Base-by-base conservation (phyloP, 2,113 vertebrate genomes). In the Oncorhynchus kisutch region DNA sequence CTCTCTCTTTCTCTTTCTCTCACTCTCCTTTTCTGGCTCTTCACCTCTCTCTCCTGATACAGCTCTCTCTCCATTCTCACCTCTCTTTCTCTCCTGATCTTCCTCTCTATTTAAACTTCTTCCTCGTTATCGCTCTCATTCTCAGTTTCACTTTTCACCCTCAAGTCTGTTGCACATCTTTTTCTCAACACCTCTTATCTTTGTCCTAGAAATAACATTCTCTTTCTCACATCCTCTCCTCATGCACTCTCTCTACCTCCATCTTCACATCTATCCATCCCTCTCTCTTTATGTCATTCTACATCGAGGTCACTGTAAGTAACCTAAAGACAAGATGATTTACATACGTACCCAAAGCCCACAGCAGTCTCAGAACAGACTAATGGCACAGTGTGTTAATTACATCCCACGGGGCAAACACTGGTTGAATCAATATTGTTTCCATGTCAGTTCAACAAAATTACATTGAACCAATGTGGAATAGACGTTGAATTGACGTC, bases 241-340 rank as follows among this genome's bases (percentile, higher is more conserved):
- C 27, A 62, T 22, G 18, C 25, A 67, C 5, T 1, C 5, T 68
- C 22, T 29, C 66, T 34, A 16, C 29, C 13, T 29, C 27, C 13
- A 29, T 67, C 14, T 20, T 7, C 29, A 20, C 2, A 31, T 31
- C 25, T 16, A 3, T 9, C 69, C 72, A 85, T 80, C 86, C 70
- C 70, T 82, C 59, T 60, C 0, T 62, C 59, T 67, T 18, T 18
- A 20, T 68, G 18, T 68, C 18, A 39, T 34, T n/a, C n/a, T 62
- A n/a, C 59, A 62, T 54, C 16, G 16, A 54, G 51, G 51, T 18
- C 51, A 54, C 51, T 54, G 13, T 54, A 18, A 5, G 16, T 54
- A 5, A 18, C 51, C 51, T 54, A 4, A 54, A 54, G 16, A 54
- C 16, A 18, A 54, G 51, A 54, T 18, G 3, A 18, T 18, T 16